These are phyloP conservation scores for Danio tinwini DNA, from an alignment of 2,797 vertebrate genomes.

Conservation along the genomic window DNA sequence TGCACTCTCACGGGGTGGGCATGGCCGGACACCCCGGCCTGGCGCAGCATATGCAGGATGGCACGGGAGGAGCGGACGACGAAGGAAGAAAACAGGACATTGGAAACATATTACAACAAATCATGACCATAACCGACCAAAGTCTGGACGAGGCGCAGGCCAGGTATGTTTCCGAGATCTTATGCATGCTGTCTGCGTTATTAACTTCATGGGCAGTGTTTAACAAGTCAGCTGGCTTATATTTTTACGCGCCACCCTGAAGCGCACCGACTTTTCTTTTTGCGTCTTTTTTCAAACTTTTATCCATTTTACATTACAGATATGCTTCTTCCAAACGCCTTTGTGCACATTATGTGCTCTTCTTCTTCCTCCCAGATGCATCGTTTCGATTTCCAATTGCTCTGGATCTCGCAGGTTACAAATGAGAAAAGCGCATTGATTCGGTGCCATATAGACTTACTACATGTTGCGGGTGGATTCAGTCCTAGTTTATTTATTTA, in stretches of 20 bases:
- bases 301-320: not conserved
- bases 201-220: conserved; percentile 17
- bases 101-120: conserved; percentile 98
- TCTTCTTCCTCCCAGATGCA: conserved; percentile 53
- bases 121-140: conserved; percentile 99
- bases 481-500: conserved; percentile 40
- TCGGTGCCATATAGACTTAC: conserved; percentile 45
- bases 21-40: conserved; percentile 95
- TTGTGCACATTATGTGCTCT: not conserved
- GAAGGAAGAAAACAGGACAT: conserved; percentile 97
- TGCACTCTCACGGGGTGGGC: conserved; percentile 93
- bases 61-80: conserved; percentile 86
- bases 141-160: conserved; percentile 98
- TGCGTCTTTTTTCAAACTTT: conserved; percentile 41
- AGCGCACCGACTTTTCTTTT: conserved; percentile 24
- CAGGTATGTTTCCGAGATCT: conserved; percentile 77
- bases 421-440: conserved; percentile 69
- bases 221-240: conserved; percentile 10
- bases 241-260: conserved; percentile 20
- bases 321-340: not conserved
- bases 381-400: conserved; percentile 59
- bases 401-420: conserved; percentile 57
- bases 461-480: conserved; percentile 63
- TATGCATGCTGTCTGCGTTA: conserved; percentile 3
- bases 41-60: conserved; percentile 94